phyloP scores from a whole-genome alignment of 2,113 vertebrate genomes.

The Cyprinodon variegatus region DNA sequence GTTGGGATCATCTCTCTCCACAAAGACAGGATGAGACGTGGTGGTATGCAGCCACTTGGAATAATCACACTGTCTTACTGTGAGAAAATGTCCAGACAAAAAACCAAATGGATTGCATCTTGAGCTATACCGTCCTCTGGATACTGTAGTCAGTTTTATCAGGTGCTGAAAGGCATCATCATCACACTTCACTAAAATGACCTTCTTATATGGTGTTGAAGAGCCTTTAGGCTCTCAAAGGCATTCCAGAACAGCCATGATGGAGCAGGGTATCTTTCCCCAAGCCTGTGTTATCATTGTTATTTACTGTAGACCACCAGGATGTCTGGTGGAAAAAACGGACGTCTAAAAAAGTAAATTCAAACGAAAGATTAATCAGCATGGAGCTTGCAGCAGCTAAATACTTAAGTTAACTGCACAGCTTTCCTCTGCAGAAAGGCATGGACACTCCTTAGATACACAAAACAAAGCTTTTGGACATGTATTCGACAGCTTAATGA shows the following conservation, averaged over 20 bases:
- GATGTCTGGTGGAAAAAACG: slow-evolving; percentile 45
- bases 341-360: slow-evolving; percentile 30
- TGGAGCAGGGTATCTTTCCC: slow-evolving; percentile 19
- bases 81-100: slow-evolving; percentile 63
- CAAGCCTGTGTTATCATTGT: slow-evolving; percentile 43
- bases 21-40: slow-evolving; percentile 59
- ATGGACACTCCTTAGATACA: too few relatives aligned
- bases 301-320: slow-evolving; percentile 64
- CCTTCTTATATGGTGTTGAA: slow-evolving; percentile 13
- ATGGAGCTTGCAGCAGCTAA: neutral
- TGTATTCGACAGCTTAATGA: too few relatives aligned
- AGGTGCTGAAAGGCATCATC: slow-evolving; percentile 37
- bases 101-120: slow-evolving; percentile 54
- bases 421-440: too few relatives aligned
- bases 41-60: slow-evolving; percentile 76
- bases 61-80: slow-evolving; percentile 63
- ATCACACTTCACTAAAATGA: slow-evolving; percentile 21
- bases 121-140: slow-evolving; percentile 13
- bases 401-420: too few relatives aligned
- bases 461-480: too few relatives aligned
- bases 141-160: slow-evolving; percentile 37
- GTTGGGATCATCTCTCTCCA: slow-evolving; percentile 55
- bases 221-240: slow-evolving; percentile 15
- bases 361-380: neutral
- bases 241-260: slow-evolving; percentile 34